phyloP scores from a whole-genome alignment of 2,797 vertebrate species.

The Valencia hispanica region DNA sequence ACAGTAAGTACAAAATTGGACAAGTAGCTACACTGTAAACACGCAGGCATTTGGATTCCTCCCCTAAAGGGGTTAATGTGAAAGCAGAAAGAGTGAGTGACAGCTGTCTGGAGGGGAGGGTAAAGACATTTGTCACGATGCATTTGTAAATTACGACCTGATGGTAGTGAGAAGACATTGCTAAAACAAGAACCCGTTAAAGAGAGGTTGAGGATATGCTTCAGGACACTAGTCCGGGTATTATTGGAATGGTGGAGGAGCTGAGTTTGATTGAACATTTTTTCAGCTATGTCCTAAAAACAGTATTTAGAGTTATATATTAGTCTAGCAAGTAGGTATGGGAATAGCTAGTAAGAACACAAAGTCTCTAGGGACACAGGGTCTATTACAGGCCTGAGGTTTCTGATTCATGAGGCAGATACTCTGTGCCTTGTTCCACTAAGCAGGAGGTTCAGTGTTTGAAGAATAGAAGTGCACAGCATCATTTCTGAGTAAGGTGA shows the following conservation, averaged over 20 bases:
- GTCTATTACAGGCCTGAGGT: conserved; percentile 29
- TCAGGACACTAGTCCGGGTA: background rate
- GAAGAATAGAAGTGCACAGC: conserved; percentile 14
- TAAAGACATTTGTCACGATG: conserved; percentile 35
- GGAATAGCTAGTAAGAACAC: background rate
- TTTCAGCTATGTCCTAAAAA: background rate
- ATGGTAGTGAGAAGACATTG: conserved; percentile 14
- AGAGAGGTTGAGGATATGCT: conserved; percentile 17
- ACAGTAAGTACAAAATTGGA: background rate
- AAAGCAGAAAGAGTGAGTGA: conserved; percentile 24
- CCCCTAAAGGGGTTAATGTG: conserved; percentile 7
- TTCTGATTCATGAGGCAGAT: conserved; percentile 12
- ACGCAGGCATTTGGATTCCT: conserved; percentile 33
- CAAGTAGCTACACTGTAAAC: conserved; percentile 17
- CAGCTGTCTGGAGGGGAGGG: conserved; percentile 39
- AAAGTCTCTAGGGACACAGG: background rate
- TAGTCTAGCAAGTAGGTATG: background rate
- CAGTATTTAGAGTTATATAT: background rate
- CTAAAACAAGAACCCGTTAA: conserved; percentile 8
- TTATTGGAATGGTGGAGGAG: background rate
- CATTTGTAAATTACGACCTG: conserved; percentile 32
- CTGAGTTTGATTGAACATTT: conserved; percentile 7
- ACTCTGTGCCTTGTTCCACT: conserved; percentile 14
- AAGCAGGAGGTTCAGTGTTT: conserved; percentile 19
- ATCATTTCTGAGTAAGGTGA: conserved; percentile 8